phyloP scores from a whole-genome alignment of 2,113 vertebrate species.

The Cyprinodon variegatus region DNA sequence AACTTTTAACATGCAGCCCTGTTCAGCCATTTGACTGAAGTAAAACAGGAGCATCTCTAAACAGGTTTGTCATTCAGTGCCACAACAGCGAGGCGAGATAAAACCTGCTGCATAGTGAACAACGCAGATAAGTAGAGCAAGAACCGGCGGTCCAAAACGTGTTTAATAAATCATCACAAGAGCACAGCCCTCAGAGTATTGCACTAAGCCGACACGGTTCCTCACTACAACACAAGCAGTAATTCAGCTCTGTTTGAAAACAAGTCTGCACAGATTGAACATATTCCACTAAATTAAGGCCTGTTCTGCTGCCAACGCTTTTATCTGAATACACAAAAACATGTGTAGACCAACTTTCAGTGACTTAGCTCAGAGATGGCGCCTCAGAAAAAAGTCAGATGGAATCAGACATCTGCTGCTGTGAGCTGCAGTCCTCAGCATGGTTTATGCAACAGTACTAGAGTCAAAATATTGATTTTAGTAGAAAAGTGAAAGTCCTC shows the following conservation, averaged over 20 bases:
- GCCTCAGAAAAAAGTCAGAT: not conserved
- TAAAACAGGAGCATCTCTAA: too few species aligned
- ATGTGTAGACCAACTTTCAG: not conserved
- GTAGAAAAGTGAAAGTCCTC: conserved; percentile 5
- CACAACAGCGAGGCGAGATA: not conserved
- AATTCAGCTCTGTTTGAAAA: conserved; percentile 11
- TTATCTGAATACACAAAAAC: not conserved
- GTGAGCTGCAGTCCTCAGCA: conserved; percentile 5
- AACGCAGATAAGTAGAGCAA: conserved; percentile 19
- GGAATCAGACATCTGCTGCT: not conserved
- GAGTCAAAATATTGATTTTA: conserved; percentile 18
- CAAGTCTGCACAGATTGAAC: not conserved
- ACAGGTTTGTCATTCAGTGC: not conserved
- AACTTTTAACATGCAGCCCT: too few species aligned
- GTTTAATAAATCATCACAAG: conserved; percentile 50
- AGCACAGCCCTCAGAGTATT: conserved; percentile 4
- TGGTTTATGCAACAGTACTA: conserved; percentile 4
- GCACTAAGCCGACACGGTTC: conserved; percentile 13
- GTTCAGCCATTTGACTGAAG: too few species aligned
- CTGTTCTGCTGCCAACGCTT: not conserved
- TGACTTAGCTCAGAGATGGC: not conserved
- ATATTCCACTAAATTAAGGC: not conserved
- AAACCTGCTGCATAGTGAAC: not conserved
- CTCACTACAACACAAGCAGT: not conserved
- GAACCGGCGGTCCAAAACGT: not conserved